phyloP scores from a whole-genome alignment of 2,888 invertebrate genomes.

The Stramonita haemastoma region DNA sequence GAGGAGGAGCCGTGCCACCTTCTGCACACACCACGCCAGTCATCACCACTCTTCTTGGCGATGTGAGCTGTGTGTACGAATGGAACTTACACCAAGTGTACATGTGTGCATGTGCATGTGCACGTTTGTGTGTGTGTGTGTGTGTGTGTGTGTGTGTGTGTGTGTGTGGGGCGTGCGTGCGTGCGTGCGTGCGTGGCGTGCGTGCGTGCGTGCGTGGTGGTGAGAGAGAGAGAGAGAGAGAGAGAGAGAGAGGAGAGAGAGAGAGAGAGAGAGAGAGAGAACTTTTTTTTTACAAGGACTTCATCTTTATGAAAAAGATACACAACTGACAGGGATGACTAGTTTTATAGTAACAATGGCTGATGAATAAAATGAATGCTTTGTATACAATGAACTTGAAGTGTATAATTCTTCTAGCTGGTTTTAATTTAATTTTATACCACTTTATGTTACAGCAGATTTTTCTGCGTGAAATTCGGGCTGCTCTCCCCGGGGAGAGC shows the following conservation, averaged over 20 bases:
- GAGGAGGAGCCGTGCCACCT: not conserved
- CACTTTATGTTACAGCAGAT: too few species aligned
- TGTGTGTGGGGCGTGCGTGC: conserved; percentile 23
- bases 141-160: conserved; percentile 1
- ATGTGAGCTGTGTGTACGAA: not conserved
- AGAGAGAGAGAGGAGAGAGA: not conserved
- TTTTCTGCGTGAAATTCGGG: too few species aligned
- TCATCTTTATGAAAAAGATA: not conserved
- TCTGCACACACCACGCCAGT: not conserved
- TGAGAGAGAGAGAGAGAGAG: not conserved
- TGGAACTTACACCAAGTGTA: not conserved
- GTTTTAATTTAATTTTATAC: too few species aligned
- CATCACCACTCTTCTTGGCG: not conserved
- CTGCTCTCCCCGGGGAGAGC: too few species aligned
- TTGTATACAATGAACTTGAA: not conserved
- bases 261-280: not conserved
- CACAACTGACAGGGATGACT: not conserved
- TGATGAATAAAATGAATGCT: not conserved
- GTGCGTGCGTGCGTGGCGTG: conserved; percentile 11
- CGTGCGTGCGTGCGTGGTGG: not conserved
- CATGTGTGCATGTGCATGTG: not conserved
- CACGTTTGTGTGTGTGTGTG: not conserved
- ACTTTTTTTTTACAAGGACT: not conserved
- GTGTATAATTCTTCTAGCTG: not conserved
- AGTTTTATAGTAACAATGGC: not conserved